Evolutionary conservation across 2,113 vertebrate genomes (phyloP).

Genomic region (Neogale vison): DNA sequence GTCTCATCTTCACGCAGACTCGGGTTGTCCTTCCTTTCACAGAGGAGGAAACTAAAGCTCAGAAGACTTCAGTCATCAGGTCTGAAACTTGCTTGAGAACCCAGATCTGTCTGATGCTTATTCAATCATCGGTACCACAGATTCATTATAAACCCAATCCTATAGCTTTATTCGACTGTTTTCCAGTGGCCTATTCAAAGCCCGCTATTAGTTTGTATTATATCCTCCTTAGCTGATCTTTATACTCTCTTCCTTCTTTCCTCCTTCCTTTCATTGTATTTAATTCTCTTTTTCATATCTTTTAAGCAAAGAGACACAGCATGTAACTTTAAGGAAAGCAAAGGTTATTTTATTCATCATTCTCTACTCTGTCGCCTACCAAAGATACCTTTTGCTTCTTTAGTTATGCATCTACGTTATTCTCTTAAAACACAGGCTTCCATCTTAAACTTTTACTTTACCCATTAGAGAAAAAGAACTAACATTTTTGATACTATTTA

Average conservation of each 20-base stretch:
- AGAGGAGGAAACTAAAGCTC: background rate
- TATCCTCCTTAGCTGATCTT: background rate
- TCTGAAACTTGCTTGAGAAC: background rate
- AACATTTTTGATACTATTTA: background rate
- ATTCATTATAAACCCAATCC: background rate
- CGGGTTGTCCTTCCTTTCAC: background rate
- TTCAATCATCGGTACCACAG: background rate
- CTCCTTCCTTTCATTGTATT: background rate
- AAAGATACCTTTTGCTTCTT: background rate
- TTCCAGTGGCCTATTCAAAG: background rate
- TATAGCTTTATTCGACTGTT: background rate
- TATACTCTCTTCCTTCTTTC: background rate
- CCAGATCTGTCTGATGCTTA: background rate
- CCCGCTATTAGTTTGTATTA: background rate
- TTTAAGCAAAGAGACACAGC: background rate
- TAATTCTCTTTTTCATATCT: background rate
- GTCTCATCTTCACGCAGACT: background rate
- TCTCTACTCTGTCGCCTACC: background rate
- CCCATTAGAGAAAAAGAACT: background rate
- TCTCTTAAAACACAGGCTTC: background rate
- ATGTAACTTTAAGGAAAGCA: background rate
- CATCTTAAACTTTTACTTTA: background rate
- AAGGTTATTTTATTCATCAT: background rate
- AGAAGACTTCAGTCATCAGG: background rate
- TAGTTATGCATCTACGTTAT: background rate